Percentiles rank a stretch among this genome's conserved stretches.
phyloP scores from a whole-genome alignment of 2,113 vertebrate species.

The Mixornis gularis region DNA sequence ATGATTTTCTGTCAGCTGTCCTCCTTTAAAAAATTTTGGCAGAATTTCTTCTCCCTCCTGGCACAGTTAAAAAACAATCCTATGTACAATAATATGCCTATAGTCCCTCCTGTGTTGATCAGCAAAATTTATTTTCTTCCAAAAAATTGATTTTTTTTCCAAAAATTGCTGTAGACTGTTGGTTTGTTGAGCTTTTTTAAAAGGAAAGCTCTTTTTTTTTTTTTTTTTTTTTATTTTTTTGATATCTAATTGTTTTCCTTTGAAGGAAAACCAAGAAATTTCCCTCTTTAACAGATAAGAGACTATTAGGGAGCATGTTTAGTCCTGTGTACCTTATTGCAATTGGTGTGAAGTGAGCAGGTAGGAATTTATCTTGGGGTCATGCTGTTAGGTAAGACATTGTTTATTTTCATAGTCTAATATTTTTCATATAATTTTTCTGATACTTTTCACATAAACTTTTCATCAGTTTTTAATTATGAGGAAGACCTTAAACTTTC shows the following conservation, averaged over 20 bases:
- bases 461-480: neutral
- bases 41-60: neutral
- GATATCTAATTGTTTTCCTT: neutral
- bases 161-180: neutral
- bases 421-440: neutral
- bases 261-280: neutral
- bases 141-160: neutral
- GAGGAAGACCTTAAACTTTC: neutral
- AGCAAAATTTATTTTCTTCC: neutral
- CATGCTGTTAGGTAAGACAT: neutral
- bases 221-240: neutral
- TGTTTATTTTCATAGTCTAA: neutral
- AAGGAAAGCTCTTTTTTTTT: neutral
- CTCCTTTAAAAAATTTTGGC: neutral
- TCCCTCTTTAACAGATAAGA: neutral
- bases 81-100: neutral
- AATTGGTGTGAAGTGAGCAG: neutral
- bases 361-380: conserved; percentile 1
- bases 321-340: neutral
- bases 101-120: neutral
- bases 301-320: neutral
- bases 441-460: neutral
- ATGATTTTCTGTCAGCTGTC: neutral
- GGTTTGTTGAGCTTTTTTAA: neutral
- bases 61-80: neutral